These are phyloP conservation scores for Protonibea diacanthus DNA, from an alignment of 2,797 vertebrate species.

Conservation along the genomic window DNA sequence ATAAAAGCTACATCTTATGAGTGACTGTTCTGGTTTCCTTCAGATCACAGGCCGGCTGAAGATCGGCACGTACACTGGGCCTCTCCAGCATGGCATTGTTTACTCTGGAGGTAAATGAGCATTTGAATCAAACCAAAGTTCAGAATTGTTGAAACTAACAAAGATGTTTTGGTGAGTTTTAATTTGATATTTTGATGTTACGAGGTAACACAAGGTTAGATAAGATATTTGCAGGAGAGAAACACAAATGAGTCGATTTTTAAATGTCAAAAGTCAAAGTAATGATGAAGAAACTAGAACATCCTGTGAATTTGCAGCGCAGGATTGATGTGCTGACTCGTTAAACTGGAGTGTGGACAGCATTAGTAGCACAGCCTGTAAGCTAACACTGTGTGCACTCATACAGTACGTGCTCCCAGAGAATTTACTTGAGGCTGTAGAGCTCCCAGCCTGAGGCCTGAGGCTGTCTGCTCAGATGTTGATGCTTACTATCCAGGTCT, in stretches of 20 bases:
- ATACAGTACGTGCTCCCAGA: neutral
- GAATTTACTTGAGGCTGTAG: slow-evolving; percentile 1
- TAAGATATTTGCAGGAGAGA: no score
- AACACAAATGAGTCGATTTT: no score
- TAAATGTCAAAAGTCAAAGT: no score
- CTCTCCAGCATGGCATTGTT: slow-evolving; percentile 94
- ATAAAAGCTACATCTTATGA: neutral
- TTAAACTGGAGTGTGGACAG: slow-evolving; percentile 6
- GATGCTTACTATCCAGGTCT: neutral
- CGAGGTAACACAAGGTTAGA: no score
- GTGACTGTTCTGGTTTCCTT: slow-evolving; percentile 17
- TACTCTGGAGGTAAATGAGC: slow-evolving; percentile 92
- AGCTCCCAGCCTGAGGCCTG: neutral
- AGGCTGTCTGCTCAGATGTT: neutral
- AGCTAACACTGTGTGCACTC: neutral
- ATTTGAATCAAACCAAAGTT: no score
- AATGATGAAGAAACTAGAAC: neutral
- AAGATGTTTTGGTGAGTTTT: no score
- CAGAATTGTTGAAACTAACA: no score
- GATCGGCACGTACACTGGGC: slow-evolving; percentile 96
- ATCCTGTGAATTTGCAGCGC: no score
- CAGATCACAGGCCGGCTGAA: slow-evolving; percentile 94
- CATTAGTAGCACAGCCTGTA: neutral
- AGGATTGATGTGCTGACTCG: neutral
- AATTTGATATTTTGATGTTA: no score